Conservation (phyloP, 2,113 vertebrate species). For the Pungitius pungitius region DNA sequence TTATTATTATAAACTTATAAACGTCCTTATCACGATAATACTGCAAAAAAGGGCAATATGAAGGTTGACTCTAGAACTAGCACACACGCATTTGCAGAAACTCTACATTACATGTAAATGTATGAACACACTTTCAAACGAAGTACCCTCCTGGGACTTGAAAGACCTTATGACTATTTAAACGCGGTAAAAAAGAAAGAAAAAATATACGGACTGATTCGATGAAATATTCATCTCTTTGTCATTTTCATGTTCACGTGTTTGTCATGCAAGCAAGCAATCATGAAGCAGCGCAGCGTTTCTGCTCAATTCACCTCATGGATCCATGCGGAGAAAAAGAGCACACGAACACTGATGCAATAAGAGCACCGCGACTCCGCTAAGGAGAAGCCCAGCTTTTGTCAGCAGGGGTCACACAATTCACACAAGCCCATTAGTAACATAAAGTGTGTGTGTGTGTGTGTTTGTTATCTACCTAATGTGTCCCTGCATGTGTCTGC, state of each 20-base stretch:
- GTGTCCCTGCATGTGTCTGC: constrained; percentile 9
- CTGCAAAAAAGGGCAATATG: not conserved
- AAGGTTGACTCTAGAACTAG: constrained; percentile 5
- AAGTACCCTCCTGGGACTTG: constrained; percentile 14
- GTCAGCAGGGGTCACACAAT: constrained; percentile 10
- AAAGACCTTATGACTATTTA: constrained; percentile 66
- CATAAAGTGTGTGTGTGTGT: constrained; percentile 5
- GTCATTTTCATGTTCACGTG: constrained; percentile 72
- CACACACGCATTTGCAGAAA: constrained; percentile 26
- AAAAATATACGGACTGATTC: constrained; percentile 53
- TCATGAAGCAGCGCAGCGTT: constrained; percentile 22
- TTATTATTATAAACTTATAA: no score
- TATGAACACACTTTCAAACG: constrained; percentile 17
- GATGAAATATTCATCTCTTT: constrained; percentile 67
- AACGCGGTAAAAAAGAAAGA: constrained; percentile 47
- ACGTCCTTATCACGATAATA: not conserved
- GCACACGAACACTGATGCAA: constrained; percentile 12
- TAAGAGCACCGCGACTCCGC: not conserved
- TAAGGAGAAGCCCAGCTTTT: constrained; percentile 4
- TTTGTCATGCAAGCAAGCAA: constrained; percentile 55
- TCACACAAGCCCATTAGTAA: constrained; percentile 32
- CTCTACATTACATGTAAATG: constrained; percentile 20
- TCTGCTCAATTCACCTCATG: constrained; percentile 26
- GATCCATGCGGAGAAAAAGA: constrained; percentile 24
- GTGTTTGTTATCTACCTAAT: constrained; percentile 14